phyloP scores from a whole-genome alignment of 92 coral and sea anemone species.

The Epizoanthus stellaris region DNA sequence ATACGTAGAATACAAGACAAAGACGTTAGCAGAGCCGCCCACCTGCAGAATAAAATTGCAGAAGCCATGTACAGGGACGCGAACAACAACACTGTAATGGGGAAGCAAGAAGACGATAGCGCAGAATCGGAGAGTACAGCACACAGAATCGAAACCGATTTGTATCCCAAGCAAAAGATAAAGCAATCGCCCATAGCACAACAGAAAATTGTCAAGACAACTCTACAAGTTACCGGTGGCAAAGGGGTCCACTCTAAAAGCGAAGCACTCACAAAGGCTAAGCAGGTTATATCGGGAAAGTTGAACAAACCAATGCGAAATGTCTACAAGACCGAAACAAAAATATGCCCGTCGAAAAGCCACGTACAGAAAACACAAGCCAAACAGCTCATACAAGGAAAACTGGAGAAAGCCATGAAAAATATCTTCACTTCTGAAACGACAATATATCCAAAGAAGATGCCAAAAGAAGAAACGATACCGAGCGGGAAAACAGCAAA shows the following conservation, averaged over 20 bases:
- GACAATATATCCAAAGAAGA: background rate
- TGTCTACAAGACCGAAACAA: constrained; percentile 12
- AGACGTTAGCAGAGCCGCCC: constrained; percentile 22
- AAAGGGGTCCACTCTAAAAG: background rate
- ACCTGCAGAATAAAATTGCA: background rate
- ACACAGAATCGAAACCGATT: background rate
- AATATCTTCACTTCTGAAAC: constrained; percentile 12
- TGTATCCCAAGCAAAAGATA: background rate
- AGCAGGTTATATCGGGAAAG: background rate
- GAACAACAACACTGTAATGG: constrained; percentile 15
- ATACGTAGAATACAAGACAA: constrained; percentile 5
- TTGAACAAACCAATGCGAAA: background rate
- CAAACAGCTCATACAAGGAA: background rate
- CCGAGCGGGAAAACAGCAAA: background rate
- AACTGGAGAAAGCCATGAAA: constrained; percentile 22
- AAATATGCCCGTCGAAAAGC: constrained; percentile 8
- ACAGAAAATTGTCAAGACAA: background rate
- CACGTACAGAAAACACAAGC: constrained; percentile 19
- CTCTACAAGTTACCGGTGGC: background rate
- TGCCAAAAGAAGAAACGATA: background rate
- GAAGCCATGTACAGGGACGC: constrained; percentile 34
- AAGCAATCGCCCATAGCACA: background rate
- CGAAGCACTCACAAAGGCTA: no score
- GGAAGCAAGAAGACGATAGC: background rate
- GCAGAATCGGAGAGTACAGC: background rate